Conservation (phyloP, 35 echinoderm and acorn worm species). For the Eucidaris tribuloides region DNA sequence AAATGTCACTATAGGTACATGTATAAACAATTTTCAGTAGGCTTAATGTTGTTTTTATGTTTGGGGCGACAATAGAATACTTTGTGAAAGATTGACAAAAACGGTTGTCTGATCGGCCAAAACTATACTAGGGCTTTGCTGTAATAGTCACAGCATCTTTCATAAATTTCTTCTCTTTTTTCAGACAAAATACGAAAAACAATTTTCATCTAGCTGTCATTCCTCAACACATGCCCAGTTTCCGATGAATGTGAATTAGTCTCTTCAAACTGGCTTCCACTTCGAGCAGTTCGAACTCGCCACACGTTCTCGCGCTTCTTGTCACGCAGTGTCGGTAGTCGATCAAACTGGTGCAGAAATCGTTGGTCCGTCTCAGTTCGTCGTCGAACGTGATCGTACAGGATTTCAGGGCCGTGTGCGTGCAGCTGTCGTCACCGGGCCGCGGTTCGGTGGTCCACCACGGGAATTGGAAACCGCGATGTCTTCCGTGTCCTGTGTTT, state of each 20-base stretch:
- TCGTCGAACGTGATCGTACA: background rate
- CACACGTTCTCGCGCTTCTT: background rate
- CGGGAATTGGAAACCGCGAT: background rate
- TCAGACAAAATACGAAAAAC: too few species aligned
- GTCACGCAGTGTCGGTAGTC: constrained; percentile 1
- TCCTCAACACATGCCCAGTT: background rate
- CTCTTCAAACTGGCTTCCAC: background rate
- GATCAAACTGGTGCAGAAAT: background rate
- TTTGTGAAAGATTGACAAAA: too few species aligned
- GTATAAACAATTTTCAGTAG: too few species aligned
- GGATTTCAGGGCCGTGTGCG: background rate
- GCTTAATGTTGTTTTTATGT: too few species aligned
- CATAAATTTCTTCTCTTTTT: too few species aligned
- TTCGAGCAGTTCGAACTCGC: background rate
- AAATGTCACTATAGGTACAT: too few species aligned
- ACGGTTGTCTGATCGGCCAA: too few species aligned
- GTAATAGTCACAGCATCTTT: too few species aligned
- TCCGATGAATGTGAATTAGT: background rate
- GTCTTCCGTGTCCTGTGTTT: background rate
- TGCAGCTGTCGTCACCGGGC: background rate
- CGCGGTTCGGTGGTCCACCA: background rate
- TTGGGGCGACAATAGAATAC: too few species aligned
- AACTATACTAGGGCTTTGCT: too few species aligned
- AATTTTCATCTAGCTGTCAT: too few species aligned
- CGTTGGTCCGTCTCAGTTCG: background rate